Conservation (phyloP, 2,113 vertebrate genomes). For the Mormyrus iriodes region DNA sequence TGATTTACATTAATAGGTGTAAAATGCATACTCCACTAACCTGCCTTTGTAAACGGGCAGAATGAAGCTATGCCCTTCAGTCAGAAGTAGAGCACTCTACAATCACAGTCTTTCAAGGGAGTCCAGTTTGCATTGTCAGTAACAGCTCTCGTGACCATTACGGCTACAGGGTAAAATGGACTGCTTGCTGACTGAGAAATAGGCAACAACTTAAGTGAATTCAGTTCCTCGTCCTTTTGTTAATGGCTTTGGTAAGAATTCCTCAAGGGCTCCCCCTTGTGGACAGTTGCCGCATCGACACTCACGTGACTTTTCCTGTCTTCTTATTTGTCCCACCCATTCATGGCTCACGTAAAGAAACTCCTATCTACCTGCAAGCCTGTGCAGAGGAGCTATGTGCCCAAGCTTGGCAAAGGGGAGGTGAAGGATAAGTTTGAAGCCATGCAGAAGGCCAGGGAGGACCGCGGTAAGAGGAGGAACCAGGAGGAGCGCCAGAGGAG, state of each 20-base stretch:
- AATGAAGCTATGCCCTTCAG: neutral
- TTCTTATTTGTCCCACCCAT: slow-evolving; percentile 51
- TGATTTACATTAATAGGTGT: neutral
- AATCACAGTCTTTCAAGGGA: neutral
- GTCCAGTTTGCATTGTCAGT: neutral
- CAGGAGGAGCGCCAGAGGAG: slow-evolving; percentile 88
- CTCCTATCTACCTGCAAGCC: slow-evolving; percentile 83
- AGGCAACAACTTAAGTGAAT: neutral
- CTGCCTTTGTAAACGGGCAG: neutral
- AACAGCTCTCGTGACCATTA: neutral
- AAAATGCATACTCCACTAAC: neutral
- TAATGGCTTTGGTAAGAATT: neutral
- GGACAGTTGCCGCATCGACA: neutral
- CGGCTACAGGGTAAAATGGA: neutral
- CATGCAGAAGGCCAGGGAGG: slow-evolving; percentile 95
- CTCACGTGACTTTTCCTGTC: slow-evolving; percentile 24
- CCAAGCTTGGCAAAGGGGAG: slow-evolving; percentile 81
- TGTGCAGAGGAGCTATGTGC: slow-evolving; percentile 87
- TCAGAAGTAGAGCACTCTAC: neutral
- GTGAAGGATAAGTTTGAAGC: slow-evolving; percentile 89
- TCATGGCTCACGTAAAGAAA: slow-evolving; percentile 67
- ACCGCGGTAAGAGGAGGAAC: slow-evolving; percentile 83
- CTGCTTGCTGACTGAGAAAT: neutral
- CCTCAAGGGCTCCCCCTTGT: neutral
- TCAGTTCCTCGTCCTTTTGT: neutral